phyloP scores from a whole-genome alignment of 92 coral and sea anemone species.

The Phenganax stokvisi region DNA sequence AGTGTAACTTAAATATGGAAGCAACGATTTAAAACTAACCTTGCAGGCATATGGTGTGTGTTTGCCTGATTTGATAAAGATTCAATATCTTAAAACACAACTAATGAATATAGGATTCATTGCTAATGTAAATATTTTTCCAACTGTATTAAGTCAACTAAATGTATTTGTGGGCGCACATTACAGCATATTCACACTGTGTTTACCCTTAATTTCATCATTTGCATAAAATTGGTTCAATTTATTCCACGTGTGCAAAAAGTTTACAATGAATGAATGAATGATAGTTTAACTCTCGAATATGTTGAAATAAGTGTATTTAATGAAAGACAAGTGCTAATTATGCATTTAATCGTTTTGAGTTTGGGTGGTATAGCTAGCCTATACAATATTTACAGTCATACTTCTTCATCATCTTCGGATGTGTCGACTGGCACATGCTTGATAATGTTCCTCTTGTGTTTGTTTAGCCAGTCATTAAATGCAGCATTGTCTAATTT shows the following conservation, averaged over 20 bases:
- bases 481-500: background rate
- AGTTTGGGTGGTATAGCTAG: background rate
- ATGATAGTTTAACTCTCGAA: background rate
- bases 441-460: conserved; percentile 4
- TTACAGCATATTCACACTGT: conserved; percentile 2
- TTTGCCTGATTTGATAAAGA: background rate
- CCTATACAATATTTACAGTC: background rate
- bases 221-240: background rate
- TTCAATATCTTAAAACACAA: background rate
- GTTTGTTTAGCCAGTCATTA: conserved; percentile 18
- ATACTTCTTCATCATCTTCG: background rate
- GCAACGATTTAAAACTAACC: background rate
- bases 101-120: background rate
- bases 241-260: background rate
- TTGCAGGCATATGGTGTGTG: background rate
- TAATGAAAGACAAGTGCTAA: no score
- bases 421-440: background rate
- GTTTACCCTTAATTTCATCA: background rate
- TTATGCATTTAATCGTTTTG: no score
- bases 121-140: background rate
- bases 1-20: background rate
- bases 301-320: background rate
- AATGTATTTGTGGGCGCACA: background rate
- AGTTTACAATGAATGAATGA: no score
- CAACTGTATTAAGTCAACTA: background rate